Percentiles rank a stretch among this genome's conserved stretches.
Evolutionary conservation across 2,888 invertebrate genomes (phyloP).

Genomic region (Hypolimnas misippus): DNA sequence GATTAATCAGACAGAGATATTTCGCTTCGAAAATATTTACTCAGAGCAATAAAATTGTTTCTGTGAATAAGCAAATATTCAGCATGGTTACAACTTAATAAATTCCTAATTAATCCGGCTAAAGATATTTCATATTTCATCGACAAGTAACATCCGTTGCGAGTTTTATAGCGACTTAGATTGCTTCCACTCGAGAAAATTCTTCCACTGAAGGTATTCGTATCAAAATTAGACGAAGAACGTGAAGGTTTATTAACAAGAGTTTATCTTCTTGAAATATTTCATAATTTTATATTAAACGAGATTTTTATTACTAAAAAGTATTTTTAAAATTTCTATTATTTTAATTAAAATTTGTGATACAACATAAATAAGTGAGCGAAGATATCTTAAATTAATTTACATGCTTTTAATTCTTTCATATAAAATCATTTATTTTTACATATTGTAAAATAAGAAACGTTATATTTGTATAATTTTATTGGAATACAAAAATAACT

Average conservation of each 20-base stretch:
- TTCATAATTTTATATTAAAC: constrained; percentile 14
- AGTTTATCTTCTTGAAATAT: constrained; percentile 28
- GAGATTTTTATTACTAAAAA: not conserved
- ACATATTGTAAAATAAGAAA: too few species aligned
- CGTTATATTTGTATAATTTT: too few species aligned
- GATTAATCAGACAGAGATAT: not conserved
- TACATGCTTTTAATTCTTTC: too few species aligned
- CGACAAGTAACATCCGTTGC: constrained; percentile 38
- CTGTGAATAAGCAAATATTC: constrained; percentile 32
- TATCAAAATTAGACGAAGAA: constrained; percentile 37
- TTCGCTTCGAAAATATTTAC: not conserved
- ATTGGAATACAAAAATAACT: too few species aligned
- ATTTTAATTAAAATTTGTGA: not conserved
- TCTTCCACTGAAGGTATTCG: constrained; percentile 33
- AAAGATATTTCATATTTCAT: constrained; percentile 36
- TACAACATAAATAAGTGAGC: too few species aligned
- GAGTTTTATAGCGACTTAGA: constrained; percentile 38
- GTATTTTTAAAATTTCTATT: not conserved
- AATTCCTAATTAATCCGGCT: constrained; percentile 40
- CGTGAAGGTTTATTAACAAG: constrained; percentile 28
- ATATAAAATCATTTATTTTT: too few species aligned
- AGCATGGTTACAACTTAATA: constrained; percentile 21
- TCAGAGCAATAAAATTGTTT: constrained; percentile 4
- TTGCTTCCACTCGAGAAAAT: constrained; percentile 42
- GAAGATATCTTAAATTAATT: too few species aligned